Percentiles rank a stretch among this genome's conserved stretches.
phyloP scores from a whole-genome alignment of 2,888 invertebrate genomes.

The Drosophila niveifrons region DNA sequence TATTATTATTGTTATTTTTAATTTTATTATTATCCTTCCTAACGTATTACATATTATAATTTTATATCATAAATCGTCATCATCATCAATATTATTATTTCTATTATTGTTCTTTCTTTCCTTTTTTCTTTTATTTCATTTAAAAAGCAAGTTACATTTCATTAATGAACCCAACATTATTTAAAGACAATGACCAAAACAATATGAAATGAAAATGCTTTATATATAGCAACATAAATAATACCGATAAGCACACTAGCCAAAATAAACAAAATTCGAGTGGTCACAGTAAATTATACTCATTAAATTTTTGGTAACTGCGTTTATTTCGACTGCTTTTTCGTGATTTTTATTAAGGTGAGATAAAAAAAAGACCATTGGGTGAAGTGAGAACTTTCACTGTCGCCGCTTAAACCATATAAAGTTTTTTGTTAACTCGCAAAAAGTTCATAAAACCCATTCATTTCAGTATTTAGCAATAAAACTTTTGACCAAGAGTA shows the following conservation, averaged over 20 bases:
- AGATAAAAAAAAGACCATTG: conserved; percentile 22
- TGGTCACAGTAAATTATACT: conserved; percentile 56
- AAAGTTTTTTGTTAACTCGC: conserved; percentile 5
- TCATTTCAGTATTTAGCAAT: conserved; percentile 25
- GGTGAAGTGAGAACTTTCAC: conserved; percentile 67
- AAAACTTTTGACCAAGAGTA: background rate
- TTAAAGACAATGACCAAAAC: conserved; percentile 37
- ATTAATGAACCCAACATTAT: conserved; percentile 37
- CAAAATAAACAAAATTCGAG: conserved; percentile 10
- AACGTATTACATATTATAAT: too few relatives aligned
- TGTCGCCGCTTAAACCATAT: conserved; percentile 16
- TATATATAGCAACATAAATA: conserved; percentile 11
- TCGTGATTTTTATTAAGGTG: conserved; percentile 37
- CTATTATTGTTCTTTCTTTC: too few relatives aligned
- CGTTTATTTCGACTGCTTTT: conserved; percentile 41
- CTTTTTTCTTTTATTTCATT: too few relatives aligned
- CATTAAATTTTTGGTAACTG: conserved; percentile 48
- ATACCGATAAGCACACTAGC: conserved; percentile 33
- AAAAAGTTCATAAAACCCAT: conserved; percentile 16
- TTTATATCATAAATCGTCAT: too few relatives aligned
- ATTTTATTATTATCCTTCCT: too few relatives aligned
- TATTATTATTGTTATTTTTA: too few relatives aligned
- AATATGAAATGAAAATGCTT: conserved; percentile 1
- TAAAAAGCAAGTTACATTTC: conserved; percentile 39
- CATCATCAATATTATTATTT: too few relatives aligned